Percentiles rank a stretch among this genome's conserved stretches.
Conservation (phyloP, 2,113 vertebrate genomes). For the Asarcornis scutulata region DNA sequence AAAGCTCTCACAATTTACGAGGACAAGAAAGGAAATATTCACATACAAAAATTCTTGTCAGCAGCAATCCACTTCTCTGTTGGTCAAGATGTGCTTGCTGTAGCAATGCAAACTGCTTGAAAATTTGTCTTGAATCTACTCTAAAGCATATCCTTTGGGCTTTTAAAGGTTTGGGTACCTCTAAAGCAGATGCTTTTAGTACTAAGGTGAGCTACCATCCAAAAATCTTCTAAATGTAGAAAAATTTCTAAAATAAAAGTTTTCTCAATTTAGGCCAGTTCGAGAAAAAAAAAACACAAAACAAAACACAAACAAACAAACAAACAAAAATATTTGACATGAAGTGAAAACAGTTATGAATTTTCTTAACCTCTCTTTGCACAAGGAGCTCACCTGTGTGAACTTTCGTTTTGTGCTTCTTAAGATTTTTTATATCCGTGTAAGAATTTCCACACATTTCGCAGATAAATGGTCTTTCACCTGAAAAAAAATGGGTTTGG, state of each 20-base stretch:
- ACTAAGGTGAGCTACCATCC: background rate
- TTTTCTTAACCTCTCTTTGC: background rate
- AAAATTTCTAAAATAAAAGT: background rate
- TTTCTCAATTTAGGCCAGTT: background rate
- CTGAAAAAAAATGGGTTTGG: conserved; percentile 73
- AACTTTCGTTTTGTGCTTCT: conserved; percentile 94
- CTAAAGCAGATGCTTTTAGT: background rate
- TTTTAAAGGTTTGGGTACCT: background rate
- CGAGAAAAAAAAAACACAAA: background rate
- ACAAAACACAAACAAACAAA: no score
- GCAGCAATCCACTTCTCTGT: background rate
- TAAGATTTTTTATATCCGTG: conserved; percentile 94
- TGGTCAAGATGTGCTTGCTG: background rate
- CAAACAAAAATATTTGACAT: background rate
- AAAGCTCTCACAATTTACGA: background rate
- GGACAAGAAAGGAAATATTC: background rate
- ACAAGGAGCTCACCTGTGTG: conserved; percentile 83
- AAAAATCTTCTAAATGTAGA: background rate
- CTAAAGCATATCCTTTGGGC: background rate
- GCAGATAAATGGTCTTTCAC: conserved; percentile 93
- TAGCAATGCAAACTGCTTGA: background rate
- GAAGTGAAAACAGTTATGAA: background rate
- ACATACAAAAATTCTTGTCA: background rate
- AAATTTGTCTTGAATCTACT: background rate
- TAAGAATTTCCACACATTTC: conserved; percentile 96